Percentiles rank a stretch among this genome's conserved stretches.
Conservation (phyloP, 2,113 vertebrate genomes). For the Monarcha castaneiventris region DNA sequence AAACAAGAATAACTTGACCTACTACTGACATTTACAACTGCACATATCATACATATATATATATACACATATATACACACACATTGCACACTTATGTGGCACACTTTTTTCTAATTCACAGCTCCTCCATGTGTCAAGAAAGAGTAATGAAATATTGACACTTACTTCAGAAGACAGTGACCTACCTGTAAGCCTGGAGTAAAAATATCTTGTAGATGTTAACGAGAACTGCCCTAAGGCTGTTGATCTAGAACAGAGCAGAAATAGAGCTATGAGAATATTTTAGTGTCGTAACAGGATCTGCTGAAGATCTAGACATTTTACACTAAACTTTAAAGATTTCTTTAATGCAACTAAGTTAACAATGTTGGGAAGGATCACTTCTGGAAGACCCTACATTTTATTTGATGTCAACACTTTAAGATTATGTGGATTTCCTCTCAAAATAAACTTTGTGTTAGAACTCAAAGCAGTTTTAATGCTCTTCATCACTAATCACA, state of each 20-base stretch:
- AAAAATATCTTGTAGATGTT: slow-evolving; percentile 89
- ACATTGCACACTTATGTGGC: neutral
- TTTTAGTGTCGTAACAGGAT: neutral
- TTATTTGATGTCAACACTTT: neutral
- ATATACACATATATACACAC: neutral
- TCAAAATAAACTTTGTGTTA: neutral
- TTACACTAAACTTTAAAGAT: neutral
- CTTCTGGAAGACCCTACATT: neutral
- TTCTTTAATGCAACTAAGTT: neutral
- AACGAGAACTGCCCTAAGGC: slow-evolving; percentile 77
- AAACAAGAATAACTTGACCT: neutral
- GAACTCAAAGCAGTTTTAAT: neutral
- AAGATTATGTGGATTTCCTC: neutral
- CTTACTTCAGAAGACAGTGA: neutral
- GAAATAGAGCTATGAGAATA: neutral
- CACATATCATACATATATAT: neutral
- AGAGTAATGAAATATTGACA: neutral
- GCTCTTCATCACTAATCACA: neutral
- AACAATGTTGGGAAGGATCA: neutral
- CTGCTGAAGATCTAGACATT: neutral
- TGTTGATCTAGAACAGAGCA: slow-evolving; percentile 79
- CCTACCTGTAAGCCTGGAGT: slow-evolving; percentile 91
- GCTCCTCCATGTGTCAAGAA: neutral
- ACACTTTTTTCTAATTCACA: neutral
- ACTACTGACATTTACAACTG: neutral